Conservation (phyloP, 2,797 vertebrate genomes). For the Acanthopagrus latus region DNA sequence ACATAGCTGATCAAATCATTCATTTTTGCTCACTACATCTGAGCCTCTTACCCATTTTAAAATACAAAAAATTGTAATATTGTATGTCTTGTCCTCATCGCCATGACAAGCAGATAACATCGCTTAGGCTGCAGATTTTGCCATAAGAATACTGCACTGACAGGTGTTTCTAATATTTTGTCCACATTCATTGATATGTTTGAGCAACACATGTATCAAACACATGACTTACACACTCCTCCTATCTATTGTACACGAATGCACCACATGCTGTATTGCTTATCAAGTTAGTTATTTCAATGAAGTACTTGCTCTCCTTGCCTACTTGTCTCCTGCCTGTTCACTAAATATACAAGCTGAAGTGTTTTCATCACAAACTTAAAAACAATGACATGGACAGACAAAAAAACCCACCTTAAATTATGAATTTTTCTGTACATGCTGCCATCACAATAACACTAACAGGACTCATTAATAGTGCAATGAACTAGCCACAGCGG, state of each 20-base stretch:
- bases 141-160: not conserved
- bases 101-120: no score
- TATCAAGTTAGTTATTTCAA: not conserved
- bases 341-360: no score
- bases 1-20: no score
- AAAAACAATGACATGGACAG: not conserved
- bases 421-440: not conserved
- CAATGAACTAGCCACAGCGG: not conserved
- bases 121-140: not conserved
- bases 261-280: not conserved
- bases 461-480: not conserved
- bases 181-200: not conserved
- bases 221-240: not conserved
- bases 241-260: not conserved
- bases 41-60: no score
- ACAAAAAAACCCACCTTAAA: not conserved
- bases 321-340: no score
- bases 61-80: no score
- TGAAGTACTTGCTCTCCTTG: not conserved
- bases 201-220: not conserved
- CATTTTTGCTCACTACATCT: no score
- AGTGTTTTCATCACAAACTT: not conserved
- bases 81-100: no score
- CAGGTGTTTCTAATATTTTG: slow-evolving; percentile 11
- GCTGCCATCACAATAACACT: not conserved